These are phyloP conservation scores for Argyrosomus japonicus DNA, from an alignment of 2,113 vertebrate species.

Conservation along the genomic window DNA sequence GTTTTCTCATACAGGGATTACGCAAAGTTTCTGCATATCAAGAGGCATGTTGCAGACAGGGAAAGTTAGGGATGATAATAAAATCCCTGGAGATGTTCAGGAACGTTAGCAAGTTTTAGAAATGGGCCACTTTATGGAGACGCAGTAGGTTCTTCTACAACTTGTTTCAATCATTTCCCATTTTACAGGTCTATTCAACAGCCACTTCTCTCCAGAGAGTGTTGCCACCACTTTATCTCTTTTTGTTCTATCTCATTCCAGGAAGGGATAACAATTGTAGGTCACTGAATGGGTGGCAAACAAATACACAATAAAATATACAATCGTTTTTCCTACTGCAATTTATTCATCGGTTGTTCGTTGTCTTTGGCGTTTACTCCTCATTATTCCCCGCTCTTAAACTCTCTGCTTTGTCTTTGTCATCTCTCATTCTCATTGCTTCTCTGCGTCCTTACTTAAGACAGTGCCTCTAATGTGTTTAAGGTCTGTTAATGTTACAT, in stretches of 20 bases:
- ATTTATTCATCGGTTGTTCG: slow-evolving; percentile 10
- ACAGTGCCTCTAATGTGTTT: slow-evolving; percentile 58
- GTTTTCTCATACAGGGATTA: slow-evolving; percentile 20
- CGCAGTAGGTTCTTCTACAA: not conserved
- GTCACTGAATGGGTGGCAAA: not conserved
- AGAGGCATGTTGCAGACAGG: not conserved
- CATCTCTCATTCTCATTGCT: slow-evolving; percentile 9
- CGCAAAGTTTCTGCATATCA: slow-evolving; percentile 26
- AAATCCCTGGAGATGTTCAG: slow-evolving; percentile 2
- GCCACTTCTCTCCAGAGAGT: slow-evolving; percentile 8
- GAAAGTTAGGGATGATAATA: slow-evolving; percentile 7
- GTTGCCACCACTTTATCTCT: not conserved
- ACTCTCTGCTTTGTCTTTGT: slow-evolving; percentile 9
- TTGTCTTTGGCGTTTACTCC: slow-evolving; percentile 10
- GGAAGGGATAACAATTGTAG: slow-evolving; percentile 11
- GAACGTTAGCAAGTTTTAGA: slow-evolving; percentile 21
- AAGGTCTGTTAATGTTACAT: slow-evolving; percentile 60
- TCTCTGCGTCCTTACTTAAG: slow-evolving; percentile 38
- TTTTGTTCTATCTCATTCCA: no score
- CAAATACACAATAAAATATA: no score
- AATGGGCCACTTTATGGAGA: slow-evolving; percentile 9
- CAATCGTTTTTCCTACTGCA: not conserved
- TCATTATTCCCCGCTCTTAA: slow-evolving; percentile 22
- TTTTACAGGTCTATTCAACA: slow-evolving; percentile 6
- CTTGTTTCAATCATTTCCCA: slow-evolving; percentile 18